Base-by-base conservation (phyloP, 2,797 vertebrate species). In the Enteromius paludinosus region DNA sequence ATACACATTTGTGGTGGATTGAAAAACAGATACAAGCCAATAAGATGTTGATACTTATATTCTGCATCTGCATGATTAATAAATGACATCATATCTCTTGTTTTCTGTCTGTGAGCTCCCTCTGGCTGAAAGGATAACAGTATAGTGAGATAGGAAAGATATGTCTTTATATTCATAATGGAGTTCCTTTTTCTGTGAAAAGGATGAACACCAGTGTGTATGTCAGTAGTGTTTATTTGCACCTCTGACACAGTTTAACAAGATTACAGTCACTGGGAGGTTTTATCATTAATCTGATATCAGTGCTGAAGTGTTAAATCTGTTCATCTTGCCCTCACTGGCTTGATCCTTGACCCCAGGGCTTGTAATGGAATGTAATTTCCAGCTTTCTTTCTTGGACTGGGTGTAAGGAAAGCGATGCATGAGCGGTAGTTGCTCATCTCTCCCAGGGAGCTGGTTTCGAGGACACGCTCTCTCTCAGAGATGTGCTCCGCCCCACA, bases 401-500 rank as follows among this genome's bases (percentile, higher is more conserved):
- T 28, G 38, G 30, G 41, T 30, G 20, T 52, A 20, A 77, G 18
- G 10, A 20, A n/a, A 62, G 56, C 18, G 5, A 45, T 11, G 12
- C 28, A 38, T 38, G 20, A 73, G 30, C 10, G 4, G 14, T 64
- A 33, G 62, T 28, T 47, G 74, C 25, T 49, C 25, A 47, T 49
- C 45, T 78, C 61, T 78, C 61, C 59, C 11, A 1, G 74, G 23
- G 18, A 77, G 43, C 62, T 65, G 38, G 62, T 78, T 78, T 65
- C 18, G 45, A 68, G 70, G 17, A 72, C 70, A 45, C 28, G 5
- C 41, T 64, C 25, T 59, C n/a, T 56, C 54, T 62, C 12, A 30
- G 61, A 1, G 61, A 65, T 78, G 75, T 52, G 61, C 28, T 35
- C n/a, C 52, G 64, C 75, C 74, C 33, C n/a, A 43, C 83, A 23